Evolutionary conservation across 2,113 vertebrate species (phyloP).

Genomic region (Labeo rohita): DNA sequence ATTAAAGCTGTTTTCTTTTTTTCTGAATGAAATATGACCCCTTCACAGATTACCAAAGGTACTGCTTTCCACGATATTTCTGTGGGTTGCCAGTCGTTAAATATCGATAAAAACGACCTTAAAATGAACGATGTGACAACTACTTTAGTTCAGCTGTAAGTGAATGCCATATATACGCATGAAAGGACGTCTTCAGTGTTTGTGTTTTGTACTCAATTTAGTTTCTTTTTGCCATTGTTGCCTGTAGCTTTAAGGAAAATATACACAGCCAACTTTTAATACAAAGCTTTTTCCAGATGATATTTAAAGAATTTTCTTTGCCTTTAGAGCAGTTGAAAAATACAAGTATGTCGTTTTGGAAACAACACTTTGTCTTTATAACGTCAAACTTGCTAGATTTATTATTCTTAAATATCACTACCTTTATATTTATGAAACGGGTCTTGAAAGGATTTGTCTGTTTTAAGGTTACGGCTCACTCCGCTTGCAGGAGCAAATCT

Average conservation of each 20-base stretch:
- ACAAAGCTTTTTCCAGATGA: background rate
- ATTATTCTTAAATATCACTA: background rate
- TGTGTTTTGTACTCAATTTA: background rate
- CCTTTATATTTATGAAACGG: background rate
- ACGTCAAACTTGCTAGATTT: background rate
- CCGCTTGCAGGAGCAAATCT: conserved; percentile 37
- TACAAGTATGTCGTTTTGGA: background rate
- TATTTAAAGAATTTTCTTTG: background rate
- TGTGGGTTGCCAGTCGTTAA: conserved; percentile 40
- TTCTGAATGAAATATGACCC: conserved; percentile 10
- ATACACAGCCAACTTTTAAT: background rate
- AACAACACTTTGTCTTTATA: background rate
- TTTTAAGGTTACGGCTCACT: background rate
- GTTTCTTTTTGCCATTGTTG: background rate
- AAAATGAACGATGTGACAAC: background rate
- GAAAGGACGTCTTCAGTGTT: background rate
- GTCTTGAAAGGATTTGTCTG: background rate
- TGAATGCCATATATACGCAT: background rate
- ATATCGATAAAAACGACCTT: background rate
- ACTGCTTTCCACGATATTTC: background rate
- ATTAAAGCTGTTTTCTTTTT: conserved; percentile 7
- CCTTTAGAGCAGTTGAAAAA: background rate
- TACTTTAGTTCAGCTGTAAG: background rate
- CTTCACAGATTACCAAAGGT: background rate
- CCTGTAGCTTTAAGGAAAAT: background rate